Evolutionary conservation across 2,113 vertebrate species (phyloP).

Genomic region (Pseudonaja textilis): DNA sequence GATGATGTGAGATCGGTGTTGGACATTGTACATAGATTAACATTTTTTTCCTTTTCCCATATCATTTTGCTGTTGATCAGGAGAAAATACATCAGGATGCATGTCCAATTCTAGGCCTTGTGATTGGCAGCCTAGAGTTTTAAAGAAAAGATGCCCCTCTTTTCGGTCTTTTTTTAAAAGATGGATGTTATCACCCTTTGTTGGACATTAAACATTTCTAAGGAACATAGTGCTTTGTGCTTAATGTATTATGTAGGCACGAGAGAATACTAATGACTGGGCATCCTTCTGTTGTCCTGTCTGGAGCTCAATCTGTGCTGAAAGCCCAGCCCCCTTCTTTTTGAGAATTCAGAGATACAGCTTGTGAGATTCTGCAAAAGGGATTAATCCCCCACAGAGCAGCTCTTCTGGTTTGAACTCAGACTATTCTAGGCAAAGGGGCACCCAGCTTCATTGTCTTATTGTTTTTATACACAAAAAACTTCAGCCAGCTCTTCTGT

Average conservation of each 20-base stretch:
- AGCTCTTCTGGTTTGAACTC: constrained; percentile 11
- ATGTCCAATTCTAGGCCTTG: not conserved
- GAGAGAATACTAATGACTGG: constrained; percentile 6
- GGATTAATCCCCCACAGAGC: constrained; percentile 11
- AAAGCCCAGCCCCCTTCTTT: constrained; percentile 12
- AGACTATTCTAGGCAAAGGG: not conserved
- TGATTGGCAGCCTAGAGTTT: not conserved
- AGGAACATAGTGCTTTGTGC: not conserved
- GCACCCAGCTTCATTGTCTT: constrained; percentile 23
- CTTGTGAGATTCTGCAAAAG: constrained; percentile 1
- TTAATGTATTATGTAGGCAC: not conserved
- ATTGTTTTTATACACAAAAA: constrained; percentile 11
- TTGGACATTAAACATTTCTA: constrained; percentile 7
- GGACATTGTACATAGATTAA: not conserved
- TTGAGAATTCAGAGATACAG: constrained; percentile 12
- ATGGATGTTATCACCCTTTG: not conserved
- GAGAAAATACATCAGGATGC: not conserved
- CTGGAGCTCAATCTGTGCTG: not conserved
- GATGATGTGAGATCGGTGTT: not conserved
- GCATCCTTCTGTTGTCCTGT: constrained; percentile 12
- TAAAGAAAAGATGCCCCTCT: not conserved
- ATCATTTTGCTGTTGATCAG: not conserved
- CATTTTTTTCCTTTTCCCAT: not conserved
- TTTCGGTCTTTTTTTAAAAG: not conserved
- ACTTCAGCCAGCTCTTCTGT: not conserved